Base-by-base conservation (phyloP, 2,888 invertebrate genomes). In the Trissonchulus latispiculum region DNA sequence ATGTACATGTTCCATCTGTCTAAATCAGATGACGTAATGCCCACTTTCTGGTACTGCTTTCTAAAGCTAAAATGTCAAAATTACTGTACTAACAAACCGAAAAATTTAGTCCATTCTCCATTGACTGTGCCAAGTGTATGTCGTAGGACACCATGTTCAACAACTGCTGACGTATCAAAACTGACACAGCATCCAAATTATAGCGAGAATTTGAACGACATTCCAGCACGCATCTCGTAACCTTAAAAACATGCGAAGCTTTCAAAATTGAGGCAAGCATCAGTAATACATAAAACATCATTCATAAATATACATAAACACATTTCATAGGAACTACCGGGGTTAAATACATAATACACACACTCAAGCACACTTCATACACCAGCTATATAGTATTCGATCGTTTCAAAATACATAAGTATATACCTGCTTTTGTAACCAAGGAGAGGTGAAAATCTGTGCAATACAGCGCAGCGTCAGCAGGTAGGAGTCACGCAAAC, bases 111-210 rank as follows among this genome's bases (percentile, higher is more conserved):
- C 91, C 93, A 81, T 89, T 90, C 78, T 95, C 95, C 89, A 96
- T 91, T 72, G 76, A 72, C 79, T 90, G 90, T 0, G 93, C 90
- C 36, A 95, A 84, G 70, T 91, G 89, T 72, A 90, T 83, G 84
- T 95, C 95, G 80, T 91, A 84, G 81, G 90, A 90, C n/a, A 88
- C 89, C 78, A 93, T 85, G 83, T 90, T 91, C 36, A 95, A 88
- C 68, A 95, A 87, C 74, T 91, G 90, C 68, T 90, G 89, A 75
- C 91, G 88, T 75, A 97, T 90, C 32, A 97, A 87, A 74, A 90
- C 89, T 82, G 95, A 95, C 1, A 95, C 89, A 0, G 93, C 93
- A 78, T 96, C 95, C 70, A 79, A 73, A 71, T 80, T 80, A 77
- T 76, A 80, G 35, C 80, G 78, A 75, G 76, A 78, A 73, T 95